Conservation (phyloP, 2,113 vertebrate species). For the Eira barbara region DNA sequence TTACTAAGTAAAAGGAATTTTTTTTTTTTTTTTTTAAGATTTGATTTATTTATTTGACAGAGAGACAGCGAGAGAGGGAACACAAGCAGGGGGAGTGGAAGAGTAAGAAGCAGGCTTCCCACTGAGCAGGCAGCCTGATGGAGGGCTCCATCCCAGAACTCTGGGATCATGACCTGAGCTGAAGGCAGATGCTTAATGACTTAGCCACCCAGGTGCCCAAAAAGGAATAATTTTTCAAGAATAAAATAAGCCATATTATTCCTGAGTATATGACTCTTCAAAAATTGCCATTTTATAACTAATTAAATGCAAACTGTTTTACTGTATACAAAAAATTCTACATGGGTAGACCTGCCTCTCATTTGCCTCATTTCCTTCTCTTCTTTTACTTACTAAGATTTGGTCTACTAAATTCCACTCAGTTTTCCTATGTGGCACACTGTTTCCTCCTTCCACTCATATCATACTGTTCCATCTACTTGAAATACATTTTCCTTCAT, state of each 20-base stretch:
- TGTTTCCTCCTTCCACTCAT: background rate
- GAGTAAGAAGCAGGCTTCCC: too few relatives aligned
- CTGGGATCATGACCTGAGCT: too few relatives aligned
- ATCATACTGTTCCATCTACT: background rate
- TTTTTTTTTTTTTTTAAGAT: too few relatives aligned
- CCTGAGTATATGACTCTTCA: background rate
- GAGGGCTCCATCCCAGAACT: too few relatives aligned
- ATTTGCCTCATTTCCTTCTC: background rate
- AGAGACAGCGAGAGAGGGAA: too few relatives aligned
- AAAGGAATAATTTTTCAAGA: background rate
- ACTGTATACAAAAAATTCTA: background rate
- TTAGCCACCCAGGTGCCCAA: too few relatives aligned
- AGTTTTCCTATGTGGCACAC: background rate
- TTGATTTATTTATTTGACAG: too few relatives aligned
- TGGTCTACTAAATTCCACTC: background rate
- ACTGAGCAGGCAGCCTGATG: too few relatives aligned
- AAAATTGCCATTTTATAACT: background rate
- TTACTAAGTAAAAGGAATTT: background rate
- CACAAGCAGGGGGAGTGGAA: too few relatives aligned
- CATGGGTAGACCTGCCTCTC: background rate
- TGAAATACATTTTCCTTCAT: background rate
- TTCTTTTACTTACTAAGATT: background rate
- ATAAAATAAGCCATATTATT: background rate
- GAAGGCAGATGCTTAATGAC: too few relatives aligned
- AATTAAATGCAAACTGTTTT: background rate